Evolutionary conservation across 2,888 invertebrate species (phyloP).

Genomic region (Tinea pellionella): DNA sequence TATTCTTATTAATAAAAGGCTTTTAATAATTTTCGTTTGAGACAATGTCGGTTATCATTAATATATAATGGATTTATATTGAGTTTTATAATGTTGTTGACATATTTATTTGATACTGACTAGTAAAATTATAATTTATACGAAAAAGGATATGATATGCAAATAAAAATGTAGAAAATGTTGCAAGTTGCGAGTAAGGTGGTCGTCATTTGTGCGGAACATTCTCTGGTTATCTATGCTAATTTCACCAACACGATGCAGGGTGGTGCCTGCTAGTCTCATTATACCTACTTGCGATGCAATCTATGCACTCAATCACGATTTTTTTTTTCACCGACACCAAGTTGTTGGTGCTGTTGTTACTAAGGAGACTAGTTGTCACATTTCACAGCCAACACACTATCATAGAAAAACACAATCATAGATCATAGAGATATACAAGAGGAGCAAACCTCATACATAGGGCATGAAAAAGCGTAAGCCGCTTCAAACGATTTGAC

Average conservation of each 20-base stretch:
- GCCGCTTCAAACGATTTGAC: too few species aligned
- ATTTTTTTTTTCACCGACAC: constrained; percentile 40
- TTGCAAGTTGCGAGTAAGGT: not conserved
- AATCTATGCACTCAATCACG: constrained; percentile 62
- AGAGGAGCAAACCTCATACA: too few species aligned
- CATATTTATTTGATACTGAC: constrained; percentile 18
- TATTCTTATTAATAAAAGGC: too few species aligned
- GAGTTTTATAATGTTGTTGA: too few species aligned
- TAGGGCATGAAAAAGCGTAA: too few species aligned
- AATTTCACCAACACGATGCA: constrained; percentile 37
- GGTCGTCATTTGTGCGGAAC: constrained; percentile 11
- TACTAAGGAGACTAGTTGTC: constrained; percentile 16
- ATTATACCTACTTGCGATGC: constrained; percentile 61
- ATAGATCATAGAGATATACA: too few species aligned
- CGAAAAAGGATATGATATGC: not conserved
- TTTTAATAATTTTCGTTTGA: too few species aligned
- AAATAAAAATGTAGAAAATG: not conserved
- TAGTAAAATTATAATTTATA: constrained; percentile 17
- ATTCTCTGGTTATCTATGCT: constrained; percentile 47
- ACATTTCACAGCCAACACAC: not conserved
- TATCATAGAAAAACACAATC: too few species aligned
- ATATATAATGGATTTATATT: too few species aligned
- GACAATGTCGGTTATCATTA: too few species aligned
- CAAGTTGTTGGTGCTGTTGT: constrained; percentile 40
- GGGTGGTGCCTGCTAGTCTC: constrained; percentile 32